Conservation (phyloP, 2,797 vertebrate species). For the Novumbra hubbsi region DNA sequence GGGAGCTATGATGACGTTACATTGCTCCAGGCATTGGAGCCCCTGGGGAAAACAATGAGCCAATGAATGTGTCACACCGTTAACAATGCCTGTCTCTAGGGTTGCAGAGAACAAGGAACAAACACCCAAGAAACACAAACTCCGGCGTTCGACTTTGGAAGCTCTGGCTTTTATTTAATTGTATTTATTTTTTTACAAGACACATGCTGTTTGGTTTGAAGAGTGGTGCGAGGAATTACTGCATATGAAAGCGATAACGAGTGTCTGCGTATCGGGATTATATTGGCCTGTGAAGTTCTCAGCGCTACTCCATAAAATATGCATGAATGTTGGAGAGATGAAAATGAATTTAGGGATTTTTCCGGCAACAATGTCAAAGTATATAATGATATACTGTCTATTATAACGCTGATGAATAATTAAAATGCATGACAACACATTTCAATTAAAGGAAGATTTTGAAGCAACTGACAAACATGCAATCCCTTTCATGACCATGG, state of each 20-base stretch:
- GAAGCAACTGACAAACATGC: slow-evolving; percentile 59
- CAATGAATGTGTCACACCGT: slow-evolving; percentile 25
- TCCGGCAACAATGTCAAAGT: slow-evolving; percentile 62
- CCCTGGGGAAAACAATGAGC: slow-evolving; percentile 19
- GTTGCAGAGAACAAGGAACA: slow-evolving; percentile 38
- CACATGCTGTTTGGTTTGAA: slow-evolving; percentile 48
- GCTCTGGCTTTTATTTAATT: slow-evolving; percentile 2
- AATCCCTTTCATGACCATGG: slow-evolving; percentile 57
- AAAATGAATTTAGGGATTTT: slow-evolving; percentile 63
- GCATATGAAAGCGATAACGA: background rate
- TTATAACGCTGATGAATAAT: slow-evolving; percentile 72
- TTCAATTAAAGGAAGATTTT: slow-evolving; percentile 44
- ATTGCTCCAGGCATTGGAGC: background rate
- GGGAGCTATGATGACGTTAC: background rate
- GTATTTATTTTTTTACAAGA: slow-evolving; percentile 36
- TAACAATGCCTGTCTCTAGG: slow-evolving; percentile 23
- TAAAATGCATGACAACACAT: slow-evolving; percentile 63
- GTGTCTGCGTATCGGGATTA: background rate
- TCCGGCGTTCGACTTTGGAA: slow-evolving; percentile 21
- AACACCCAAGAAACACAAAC: slow-evolving; percentile 20
- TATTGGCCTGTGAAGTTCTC: slow-evolving; percentile 29
- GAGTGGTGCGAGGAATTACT: slow-evolving; percentile 28
- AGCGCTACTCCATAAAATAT: slow-evolving; percentile 67
- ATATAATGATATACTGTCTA: slow-evolving; percentile 72
- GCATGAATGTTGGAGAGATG: slow-evolving; percentile 65